These are phyloP conservation scores for Sarcoramphus papa DNA, from an alignment of 2,797 vertebrate species.

Conservation along the genomic window DNA sequence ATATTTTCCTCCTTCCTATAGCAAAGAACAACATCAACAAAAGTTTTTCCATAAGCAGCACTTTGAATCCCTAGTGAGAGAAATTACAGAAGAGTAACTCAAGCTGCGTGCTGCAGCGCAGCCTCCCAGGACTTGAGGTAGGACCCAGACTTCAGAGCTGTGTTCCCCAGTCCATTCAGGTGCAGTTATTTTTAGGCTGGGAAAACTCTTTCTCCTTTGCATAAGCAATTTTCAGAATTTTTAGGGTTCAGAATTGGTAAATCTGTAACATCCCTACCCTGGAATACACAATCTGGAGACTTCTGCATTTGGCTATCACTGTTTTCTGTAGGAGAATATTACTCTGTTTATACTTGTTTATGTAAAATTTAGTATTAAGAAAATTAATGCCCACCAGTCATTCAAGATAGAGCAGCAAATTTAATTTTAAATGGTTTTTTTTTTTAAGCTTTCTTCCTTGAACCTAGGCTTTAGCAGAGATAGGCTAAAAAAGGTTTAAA, in stretches of 20 bases:
- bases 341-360: background rate
- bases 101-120: background rate
- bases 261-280: background rate
- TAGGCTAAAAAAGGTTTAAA: background rate
- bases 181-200: background rate
- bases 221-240: background rate
- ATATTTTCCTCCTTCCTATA: background rate
- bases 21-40: background rate
- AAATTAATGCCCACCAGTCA: background rate
- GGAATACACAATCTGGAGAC: background rate
- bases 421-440: background rate
- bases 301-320: accelerated
- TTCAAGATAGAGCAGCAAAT: background rate
- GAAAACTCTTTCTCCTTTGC: background rate
- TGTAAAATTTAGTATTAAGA: background rate
- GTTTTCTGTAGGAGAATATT: background rate
- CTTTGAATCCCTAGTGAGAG: background rate
- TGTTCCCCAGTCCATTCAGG: background rate
- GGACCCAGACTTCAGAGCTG: background rate
- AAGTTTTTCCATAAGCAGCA: background rate
- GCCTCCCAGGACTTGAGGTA: background rate
- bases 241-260: background rate
- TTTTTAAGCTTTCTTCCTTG: background rate
- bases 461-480: background rate
- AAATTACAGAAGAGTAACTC: background rate